Base-by-base conservation (phyloP, 2,113 vertebrate species). In the Tenrec ecaudatus region DNA sequence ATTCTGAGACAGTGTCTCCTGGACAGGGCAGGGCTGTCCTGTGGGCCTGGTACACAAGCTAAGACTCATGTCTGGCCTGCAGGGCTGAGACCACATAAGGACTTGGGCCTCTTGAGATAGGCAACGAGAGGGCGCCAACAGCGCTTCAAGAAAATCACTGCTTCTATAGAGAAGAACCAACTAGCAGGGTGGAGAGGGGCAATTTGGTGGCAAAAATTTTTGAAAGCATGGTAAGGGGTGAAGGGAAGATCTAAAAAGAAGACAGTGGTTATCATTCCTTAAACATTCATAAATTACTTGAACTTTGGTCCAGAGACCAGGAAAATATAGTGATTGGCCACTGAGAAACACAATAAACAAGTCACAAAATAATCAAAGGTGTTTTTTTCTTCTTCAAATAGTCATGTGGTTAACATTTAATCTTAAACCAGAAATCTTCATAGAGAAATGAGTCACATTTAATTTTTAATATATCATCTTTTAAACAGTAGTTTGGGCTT, bases 331-430 rank as follows among this genome's bases (percentile, higher is more conserved):
- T 27, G 91, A n/a, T 88, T 64, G 78, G 43, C 66, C 38, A 60
- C 68, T 76, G 14, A 95, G 40, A 53, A 25, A 64, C 27, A 92
- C 27, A 89, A 79, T 64, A 78, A 94, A 84, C 82, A 93, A 95
- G 64, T 47, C 76, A 82, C 60, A 84, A 78, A 91, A 83, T 93
- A 75, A 90, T 68, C n/a, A 47, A 47, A 73, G 58, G 10, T 53
- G 75, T 89, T 80, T 75, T 91, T 47, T 91, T 95, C 89, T 95
- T 89, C 78, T 95, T 91, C 85, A 78, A 92, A 29, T 81, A 93
- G 79, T 66, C 92, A 95, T 25, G 29, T 93, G 40, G 11, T 62
- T 90, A 95, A 95, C 20, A 82, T 53, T 53, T 5, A 53, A 9
- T 94, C 77, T 89, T 82, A 75, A 95, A 62, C 22, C 38, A 94